A percentile compares a stretch with the other conserved stretches of the same genome.
phyloP scores from a whole-genome alignment of 2,113 vertebrate genomes.

The Rutilus rutilus region DNA sequence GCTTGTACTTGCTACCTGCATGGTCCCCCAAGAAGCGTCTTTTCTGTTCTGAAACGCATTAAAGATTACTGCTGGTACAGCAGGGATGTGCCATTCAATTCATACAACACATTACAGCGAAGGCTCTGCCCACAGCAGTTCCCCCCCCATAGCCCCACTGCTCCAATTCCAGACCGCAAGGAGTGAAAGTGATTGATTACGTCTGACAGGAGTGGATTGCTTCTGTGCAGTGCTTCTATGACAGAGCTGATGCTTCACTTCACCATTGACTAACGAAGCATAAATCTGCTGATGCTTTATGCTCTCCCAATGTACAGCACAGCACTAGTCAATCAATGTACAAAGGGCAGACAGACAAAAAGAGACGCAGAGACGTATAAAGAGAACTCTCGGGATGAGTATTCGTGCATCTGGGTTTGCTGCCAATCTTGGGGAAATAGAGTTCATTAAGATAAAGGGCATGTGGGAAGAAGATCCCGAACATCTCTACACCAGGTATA shows the following conservation, averaged over 20 bases:
- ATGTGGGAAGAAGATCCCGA: background rate
- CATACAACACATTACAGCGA: conserved; percentile 54
- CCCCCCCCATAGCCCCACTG: background rate
- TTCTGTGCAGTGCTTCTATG: conserved; percentile 56
- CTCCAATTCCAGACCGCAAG: conserved; percentile 15
- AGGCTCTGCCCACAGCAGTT: conserved; percentile 51
- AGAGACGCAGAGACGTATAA: conserved; percentile 20
- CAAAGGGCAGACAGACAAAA: conserved; percentile 43
- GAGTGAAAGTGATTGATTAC: conserved; percentile 42
- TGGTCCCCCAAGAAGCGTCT: conserved; percentile 7
- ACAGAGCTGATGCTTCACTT: conserved; percentile 47
- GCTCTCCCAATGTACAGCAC: conserved; percentile 33
- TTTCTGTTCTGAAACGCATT: conserved; percentile 31
- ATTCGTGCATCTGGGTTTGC: conserved; percentile 1
- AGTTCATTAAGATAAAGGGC: conserved; percentile 26
- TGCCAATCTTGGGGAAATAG: conserved; percentile 11
- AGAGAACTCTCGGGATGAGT: conserved; percentile 4
- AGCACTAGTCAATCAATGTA: conserved; percentile 49
- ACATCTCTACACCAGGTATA: conserved; percentile 10
- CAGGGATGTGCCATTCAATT: conserved; percentile 60
- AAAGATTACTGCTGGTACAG: conserved; percentile 35
- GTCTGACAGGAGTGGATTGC: conserved; percentile 51
- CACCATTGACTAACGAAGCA: conserved; percentile 32
- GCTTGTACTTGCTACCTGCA: background rate
- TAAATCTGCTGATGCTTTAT: conserved; percentile 45